Evolutionary conservation across 2,888 invertebrate species (phyloP).

Genomic region (Thymelicus acteon): DNA sequence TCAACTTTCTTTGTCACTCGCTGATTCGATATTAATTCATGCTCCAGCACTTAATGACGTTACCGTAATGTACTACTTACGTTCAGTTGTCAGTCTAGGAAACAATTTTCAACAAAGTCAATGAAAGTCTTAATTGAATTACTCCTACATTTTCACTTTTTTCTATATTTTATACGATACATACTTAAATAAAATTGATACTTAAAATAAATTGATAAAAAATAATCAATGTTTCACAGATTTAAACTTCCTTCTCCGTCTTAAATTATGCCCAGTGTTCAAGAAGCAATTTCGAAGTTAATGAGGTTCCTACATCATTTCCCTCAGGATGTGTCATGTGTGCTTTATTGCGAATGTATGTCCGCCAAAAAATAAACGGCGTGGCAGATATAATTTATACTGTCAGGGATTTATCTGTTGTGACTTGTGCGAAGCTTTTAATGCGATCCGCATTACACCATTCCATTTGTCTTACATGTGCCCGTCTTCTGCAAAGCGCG

Average conservation of each 20-base stretch:
- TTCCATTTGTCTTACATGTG: slow-evolving; percentile 39
- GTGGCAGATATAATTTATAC: slow-evolving; percentile 48
- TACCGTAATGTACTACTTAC: slow-evolving; percentile 23
- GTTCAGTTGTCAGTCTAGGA: background rate
- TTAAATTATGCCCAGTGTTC: slow-evolving; percentile 27
- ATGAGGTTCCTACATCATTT: slow-evolving; percentile 38
- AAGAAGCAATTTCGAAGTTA: slow-evolving; percentile 38
- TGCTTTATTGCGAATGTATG: slow-evolving; percentile 38
- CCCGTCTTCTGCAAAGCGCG: slow-evolving; percentile 28
- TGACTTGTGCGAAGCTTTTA: slow-evolving; percentile 48
- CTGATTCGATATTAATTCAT: slow-evolving; percentile 22
- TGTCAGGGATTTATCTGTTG: slow-evolving; percentile 50
- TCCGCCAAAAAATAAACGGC: slow-evolving; percentile 39
- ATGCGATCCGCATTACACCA: slow-evolving; percentile 40
- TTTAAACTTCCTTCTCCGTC: background rate
- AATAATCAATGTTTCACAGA: background rate
- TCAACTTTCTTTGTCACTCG: background rate
- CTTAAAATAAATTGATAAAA: too few species aligned
- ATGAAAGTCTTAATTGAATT: background rate
- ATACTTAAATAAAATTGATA: too few species aligned
- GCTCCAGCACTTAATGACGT: slow-evolving; percentile 20
- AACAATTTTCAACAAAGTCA: background rate
- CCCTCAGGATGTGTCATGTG: slow-evolving; percentile 38
- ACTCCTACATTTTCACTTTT: background rate
- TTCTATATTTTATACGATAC: too few species aligned